A percentile compares a stretch with the other conserved stretches of the same genome.
phyloP scores from a whole-genome alignment of 2,888 invertebrate genomes.

The Drosophila helvetica region DNA sequence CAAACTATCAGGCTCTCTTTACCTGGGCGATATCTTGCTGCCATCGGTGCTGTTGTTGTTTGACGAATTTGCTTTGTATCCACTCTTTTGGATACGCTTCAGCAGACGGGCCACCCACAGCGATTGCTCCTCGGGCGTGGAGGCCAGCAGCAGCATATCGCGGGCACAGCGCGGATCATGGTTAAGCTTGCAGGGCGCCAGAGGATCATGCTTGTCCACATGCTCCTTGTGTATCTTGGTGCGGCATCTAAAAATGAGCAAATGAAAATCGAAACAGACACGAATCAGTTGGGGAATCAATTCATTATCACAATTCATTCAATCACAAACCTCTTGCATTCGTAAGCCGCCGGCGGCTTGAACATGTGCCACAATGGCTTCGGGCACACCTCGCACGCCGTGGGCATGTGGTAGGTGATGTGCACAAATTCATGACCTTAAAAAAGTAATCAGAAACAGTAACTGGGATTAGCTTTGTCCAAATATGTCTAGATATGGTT shows the following conservation, averaged over 20 bases:
- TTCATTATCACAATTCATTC: too few species aligned
- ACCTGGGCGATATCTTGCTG: constrained; percentile 91
- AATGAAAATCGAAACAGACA: constrained; percentile 1
- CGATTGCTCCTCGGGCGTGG: constrained; percentile 93
- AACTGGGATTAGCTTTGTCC: not conserved
- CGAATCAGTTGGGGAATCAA: not conserved
- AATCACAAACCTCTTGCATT: constrained; percentile 90
- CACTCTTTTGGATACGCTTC: constrained; percentile 96
- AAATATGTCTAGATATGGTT: not conserved
- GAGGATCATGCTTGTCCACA: constrained; percentile 91
- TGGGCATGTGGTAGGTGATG: constrained; percentile 99
- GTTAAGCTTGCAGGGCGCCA: constrained; percentile 98
- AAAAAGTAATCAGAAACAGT: constrained; percentile 70
- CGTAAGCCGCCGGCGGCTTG: constrained; percentile 98
- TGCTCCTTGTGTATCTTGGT: constrained; percentile 99
- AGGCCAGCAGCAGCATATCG: constrained; percentile 95
- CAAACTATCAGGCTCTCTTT: constrained; percentile 81
- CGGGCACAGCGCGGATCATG: constrained; percentile 97
- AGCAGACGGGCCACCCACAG: constrained; percentile 96
- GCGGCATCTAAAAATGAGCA: constrained; percentile 89
- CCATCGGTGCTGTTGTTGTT: constrained; percentile 86
- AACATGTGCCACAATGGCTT: constrained; percentile 99
- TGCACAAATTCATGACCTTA: constrained; percentile 96
- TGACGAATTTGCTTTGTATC: constrained; percentile 93
- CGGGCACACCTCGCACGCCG: constrained; percentile 98